Conservation (phyloP, 2,113 vertebrate genomes). For the Hippocampus abdominalis region DNA sequence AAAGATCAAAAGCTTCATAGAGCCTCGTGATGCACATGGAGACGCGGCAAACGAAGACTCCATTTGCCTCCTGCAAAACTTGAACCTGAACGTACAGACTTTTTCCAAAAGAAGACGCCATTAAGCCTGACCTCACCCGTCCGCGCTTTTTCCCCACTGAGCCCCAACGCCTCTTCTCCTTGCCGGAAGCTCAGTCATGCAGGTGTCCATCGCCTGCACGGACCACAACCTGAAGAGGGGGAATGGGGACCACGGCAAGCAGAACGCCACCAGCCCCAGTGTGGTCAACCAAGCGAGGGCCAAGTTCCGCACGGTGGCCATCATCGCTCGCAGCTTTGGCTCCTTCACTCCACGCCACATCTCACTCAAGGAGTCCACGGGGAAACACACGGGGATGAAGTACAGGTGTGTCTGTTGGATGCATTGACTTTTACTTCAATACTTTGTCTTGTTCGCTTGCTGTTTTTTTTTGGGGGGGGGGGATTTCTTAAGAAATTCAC, state of each 20-base stretch:
- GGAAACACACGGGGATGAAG: slow-evolving; percentile 98
- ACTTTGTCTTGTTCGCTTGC: no score
- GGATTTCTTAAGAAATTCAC: neutral
- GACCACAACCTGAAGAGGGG: slow-evolving; percentile 96
- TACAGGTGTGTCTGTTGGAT: slow-evolving; percentile 83
- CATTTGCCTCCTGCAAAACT: slow-evolving; percentile 11
- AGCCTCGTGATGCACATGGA: slow-evolving; percentile 37
- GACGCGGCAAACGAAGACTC: slow-evolving; percentile 22
- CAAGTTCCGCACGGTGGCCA: slow-evolving; percentile 95
- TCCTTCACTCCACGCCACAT: slow-evolving; percentile 95
- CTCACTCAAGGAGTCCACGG: slow-evolving; percentile 97
- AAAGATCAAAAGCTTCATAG: slow-evolving; percentile 6
- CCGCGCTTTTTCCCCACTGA: slow-evolving; percentile 13
- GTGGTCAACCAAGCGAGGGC: slow-evolving; percentile 93
- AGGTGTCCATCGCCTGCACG: slow-evolving; percentile 98
- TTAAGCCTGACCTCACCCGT: slow-evolving; percentile 17
- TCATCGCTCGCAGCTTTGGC: slow-evolving; percentile 95
- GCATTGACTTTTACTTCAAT: no score
- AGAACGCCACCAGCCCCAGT: slow-evolving; percentile 84
- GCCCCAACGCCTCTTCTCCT: slow-evolving; percentile 4
- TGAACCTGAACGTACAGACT: slow-evolving; percentile 2
- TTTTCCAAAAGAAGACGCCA: neutral
- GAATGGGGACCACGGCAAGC: slow-evolving; percentile 95
- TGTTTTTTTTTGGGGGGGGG: no score
- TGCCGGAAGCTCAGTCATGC: slow-evolving; percentile 76